Evolutionary conservation across 2,113 vertebrate genomes (phyloP).

Genomic region (Oncorhynchus kisutch): DNA sequence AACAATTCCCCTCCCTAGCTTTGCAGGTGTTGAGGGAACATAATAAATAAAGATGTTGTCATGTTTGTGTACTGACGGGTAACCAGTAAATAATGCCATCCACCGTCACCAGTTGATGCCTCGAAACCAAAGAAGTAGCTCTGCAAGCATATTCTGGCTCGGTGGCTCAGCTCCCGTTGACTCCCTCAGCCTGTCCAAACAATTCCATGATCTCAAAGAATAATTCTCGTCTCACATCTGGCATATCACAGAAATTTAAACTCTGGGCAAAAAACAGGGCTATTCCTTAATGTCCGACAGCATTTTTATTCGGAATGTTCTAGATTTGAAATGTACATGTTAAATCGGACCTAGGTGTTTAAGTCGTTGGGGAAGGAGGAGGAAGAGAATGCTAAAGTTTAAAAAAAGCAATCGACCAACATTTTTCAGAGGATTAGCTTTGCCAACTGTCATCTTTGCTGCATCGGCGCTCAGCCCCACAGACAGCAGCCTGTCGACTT

Average conservation of each 20-base stretch:
- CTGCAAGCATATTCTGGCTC: slow-evolving; percentile 43
- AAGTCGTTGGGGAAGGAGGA: slow-evolving; percentile 45
- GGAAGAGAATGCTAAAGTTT: slow-evolving; percentile 62
- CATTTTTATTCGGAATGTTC: slow-evolving; percentile 25
- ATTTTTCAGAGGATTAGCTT: slow-evolving; percentile 68
- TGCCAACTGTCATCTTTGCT: slow-evolving; percentile 56
- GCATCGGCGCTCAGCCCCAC: slow-evolving; percentile 34
- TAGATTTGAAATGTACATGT: slow-evolving; percentile 54
- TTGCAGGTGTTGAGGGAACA: slow-evolving; percentile 59
- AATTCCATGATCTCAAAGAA: slow-evolving; percentile 48
- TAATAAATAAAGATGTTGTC: slow-evolving; percentile 60
- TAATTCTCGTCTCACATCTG: slow-evolving; percentile 18
- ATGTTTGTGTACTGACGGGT: slow-evolving; percentile 47
- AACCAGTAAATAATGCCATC: slow-evolving; percentile 59
- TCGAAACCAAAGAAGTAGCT: slow-evolving; percentile 21
- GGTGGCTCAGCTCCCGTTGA: neutral
- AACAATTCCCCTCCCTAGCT: slow-evolving; percentile 37
- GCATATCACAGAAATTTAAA: slow-evolving; percentile 35
- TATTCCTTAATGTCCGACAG: slow-evolving; percentile 16
- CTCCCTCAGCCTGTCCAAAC: neutral
- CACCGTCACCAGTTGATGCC: slow-evolving; percentile 36
- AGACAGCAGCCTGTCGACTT: slow-evolving; percentile 53
- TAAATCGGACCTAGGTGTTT: slow-evolving; percentile 50
- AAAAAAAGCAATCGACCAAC: slow-evolving; percentile 55
- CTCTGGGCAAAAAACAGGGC: slow-evolving; percentile 34